Conservation (phyloP, 2,888 invertebrate genomes). For the Actias luna region DNA sequence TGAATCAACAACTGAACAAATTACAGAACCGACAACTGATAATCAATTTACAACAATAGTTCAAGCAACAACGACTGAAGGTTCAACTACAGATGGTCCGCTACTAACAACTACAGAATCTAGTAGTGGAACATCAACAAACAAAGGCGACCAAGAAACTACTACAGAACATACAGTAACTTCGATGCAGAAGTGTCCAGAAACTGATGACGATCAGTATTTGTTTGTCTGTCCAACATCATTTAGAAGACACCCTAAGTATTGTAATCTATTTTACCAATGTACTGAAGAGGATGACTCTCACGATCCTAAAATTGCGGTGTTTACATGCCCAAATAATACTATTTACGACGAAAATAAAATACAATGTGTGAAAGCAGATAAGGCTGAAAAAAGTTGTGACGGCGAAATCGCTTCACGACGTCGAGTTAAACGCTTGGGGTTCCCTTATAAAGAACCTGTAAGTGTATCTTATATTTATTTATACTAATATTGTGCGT, state of each 20-base stretch:
- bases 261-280: conserved; percentile 92
- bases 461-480: conserved; percentile 65
- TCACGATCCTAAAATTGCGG: conserved; percentile 87
- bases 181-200: conserved; percentile 67
- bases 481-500: neutral
- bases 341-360: conserved; percentile 88
- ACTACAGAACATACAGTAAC: conserved; percentile 38
- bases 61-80: conserved; percentile 28
- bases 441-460: conserved; percentile 77
- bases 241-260: conserved; percentile 90
- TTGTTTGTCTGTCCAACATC: conserved; percentile 90
- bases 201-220: conserved; percentile 86
- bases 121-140: conserved; percentile 37
- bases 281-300: conserved; percentile 85
- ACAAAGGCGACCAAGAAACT: conserved; percentile 30
- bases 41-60: conserved; percentile 25
- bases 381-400: conserved; percentile 81
- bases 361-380: conserved; percentile 86
- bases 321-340: conserved; percentile 88
- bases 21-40: conserved; percentile 31
- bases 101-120: conserved; percentile 32
- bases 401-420: conserved; percentile 78
- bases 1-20: conserved; percentile 31
- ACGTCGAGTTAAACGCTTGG: conserved; percentile 78
- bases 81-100: conserved; percentile 29